Evolutionary conservation across 2,888 invertebrate species (phyloP).

Genomic region (Alloscopus bannaensis): DNA sequence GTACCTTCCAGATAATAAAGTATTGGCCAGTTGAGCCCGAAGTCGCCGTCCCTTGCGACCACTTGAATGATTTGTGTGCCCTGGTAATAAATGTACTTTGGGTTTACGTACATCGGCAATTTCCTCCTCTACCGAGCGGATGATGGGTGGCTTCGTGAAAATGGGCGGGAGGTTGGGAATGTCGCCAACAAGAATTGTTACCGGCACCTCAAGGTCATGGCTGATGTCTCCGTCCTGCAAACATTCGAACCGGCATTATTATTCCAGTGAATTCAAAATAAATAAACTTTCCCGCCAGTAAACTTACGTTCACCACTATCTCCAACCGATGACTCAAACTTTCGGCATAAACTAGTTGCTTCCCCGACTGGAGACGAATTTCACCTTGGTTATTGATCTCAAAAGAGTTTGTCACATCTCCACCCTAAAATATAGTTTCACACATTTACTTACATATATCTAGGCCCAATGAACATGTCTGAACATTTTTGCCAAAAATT

Average conservation of each 20-base stretch:
- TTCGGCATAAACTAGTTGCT: conserved; percentile 19
- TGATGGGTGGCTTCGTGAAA: conserved; percentile 31
- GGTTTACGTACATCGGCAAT: conserved; percentile 12
- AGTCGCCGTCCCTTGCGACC: conserved; percentile 52
- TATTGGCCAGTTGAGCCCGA: conserved; percentile 39
- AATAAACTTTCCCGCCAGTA: not conserved
- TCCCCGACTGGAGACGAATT: not conserved
- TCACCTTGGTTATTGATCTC: conserved; percentile 16
- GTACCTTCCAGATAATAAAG: conserved; percentile 23
- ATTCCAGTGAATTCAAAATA: not conserved
- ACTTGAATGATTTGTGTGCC: conserved; percentile 4
- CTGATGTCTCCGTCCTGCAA: not conserved
- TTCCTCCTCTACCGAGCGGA: conserved; percentile 12
- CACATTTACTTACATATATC: no score
- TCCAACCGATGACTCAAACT: conserved; percentile 28
- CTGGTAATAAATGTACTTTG: not conserved
- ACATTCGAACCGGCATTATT: not conserved
- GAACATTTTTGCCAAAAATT: no score
- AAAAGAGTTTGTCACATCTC: no score
- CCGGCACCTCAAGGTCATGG: conserved; percentile 7
- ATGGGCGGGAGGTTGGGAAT: conserved; percentile 46
- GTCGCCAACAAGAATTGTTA: conserved; percentile 33
- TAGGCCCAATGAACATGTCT: no score
- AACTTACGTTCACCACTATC: conserved; percentile 6
- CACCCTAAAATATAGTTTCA: no score